Base-by-base conservation (phyloP, 2,888 invertebrate genomes). In the Ephialtes manifestator region DNA sequence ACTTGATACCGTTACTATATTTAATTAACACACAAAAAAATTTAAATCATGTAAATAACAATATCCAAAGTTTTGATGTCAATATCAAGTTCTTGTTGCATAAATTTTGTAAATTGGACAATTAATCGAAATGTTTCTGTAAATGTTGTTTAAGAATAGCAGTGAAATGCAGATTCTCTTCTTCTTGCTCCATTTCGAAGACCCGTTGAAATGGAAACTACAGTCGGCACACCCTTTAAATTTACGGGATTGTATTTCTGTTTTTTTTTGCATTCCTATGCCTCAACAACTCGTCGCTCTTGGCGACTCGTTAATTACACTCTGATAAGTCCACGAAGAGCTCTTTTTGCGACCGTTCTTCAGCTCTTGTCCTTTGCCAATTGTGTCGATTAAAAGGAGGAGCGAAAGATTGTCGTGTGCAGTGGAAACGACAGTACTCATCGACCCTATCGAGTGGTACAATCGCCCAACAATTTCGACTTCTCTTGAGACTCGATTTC, bases 181-280 rank as follows among this genome's bases (percentile, higher is more conserved):
- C n/a, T 91, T 92, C 91, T 92, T 92, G 91, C 90, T 88, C 39
- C 71, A 55, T 39, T n/a, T 31, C 20, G 48, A 35, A 11, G 11
- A 35, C 28, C 83, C 83, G 74, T 85, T 76, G 87, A 84, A 86
- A 86, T 87, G 51, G 87, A 85, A 88, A 87, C n/a, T 15, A n/a
- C 18, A 31, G 88, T 70, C 81, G 80, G 31, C 76, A 81, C 83
- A 81, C 77, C 74, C 86, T 78, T 89, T 87, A 89, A 91, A 92
- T 92, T 92, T 90, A 92, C 91, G 92, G 89, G 91, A 92, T 91
- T 90, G 91, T 90, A 92, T 90, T 83, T 70, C 74, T n/a, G n/a
- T n/a, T 87, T 91, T 92, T 91, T 90, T 87, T 46, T 18, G 72
- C 53, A 51, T 39, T 39, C 43, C 48, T 1, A 60, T 55, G 81